phyloP scores from a whole-genome alignment of 2,888 invertebrate genomes.

The Galeopsomyia nigrocyanea region DNA sequence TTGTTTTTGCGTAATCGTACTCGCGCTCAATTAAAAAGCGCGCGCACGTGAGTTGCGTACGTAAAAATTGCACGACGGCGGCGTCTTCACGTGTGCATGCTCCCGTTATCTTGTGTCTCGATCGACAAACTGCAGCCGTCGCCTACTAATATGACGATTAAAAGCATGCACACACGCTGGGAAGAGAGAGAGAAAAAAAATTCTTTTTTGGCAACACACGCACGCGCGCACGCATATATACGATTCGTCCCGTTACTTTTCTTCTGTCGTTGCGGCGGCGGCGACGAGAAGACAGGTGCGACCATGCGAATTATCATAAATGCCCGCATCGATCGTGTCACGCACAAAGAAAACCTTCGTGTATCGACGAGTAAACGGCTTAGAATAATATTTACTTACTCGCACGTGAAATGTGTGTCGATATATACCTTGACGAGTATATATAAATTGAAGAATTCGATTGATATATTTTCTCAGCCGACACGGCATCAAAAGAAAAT shows the following conservation, averaged over 20 bases:
- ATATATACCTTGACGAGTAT: conserved; percentile 1
- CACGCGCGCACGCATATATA: conserved; percentile 13
- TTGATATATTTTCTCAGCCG: too few species aligned
- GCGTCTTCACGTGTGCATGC: conserved; percentile 1
- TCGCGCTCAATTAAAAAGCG: conserved; percentile 20
- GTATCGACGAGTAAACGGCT: conserved; percentile 26
- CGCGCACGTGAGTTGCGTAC: not conserved
- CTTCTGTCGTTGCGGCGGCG: conserved; percentile 32
- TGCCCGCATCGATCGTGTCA: conserved; percentile 38
- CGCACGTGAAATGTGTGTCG: conserved; percentile 13
- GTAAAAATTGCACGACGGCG: conserved; percentile 28
- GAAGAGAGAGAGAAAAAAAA: conserved; percentile 30
- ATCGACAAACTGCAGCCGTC: conserved; percentile 43
- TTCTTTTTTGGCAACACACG: conserved; percentile 33
- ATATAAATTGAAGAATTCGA: too few species aligned
- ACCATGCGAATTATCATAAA: conserved; percentile 45
- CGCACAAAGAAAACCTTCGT: conserved; percentile 26
- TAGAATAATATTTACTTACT: conserved; percentile 40
- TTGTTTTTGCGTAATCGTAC: conserved; percentile 24
- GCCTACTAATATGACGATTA: conserved; percentile 52
- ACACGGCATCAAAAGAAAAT: too few species aligned
- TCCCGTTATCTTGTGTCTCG: conserved; percentile 49
- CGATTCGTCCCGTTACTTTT: conserved; percentile 40
- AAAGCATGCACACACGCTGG: conserved; percentile 38
- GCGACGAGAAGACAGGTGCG: conserved; percentile 49